A percentile compares a stretch with the other conserved stretches of the same genome.
Evolutionary conservation across 2,888 invertebrate species (phyloP).

Genomic region (Synergus itoensis): DNA sequence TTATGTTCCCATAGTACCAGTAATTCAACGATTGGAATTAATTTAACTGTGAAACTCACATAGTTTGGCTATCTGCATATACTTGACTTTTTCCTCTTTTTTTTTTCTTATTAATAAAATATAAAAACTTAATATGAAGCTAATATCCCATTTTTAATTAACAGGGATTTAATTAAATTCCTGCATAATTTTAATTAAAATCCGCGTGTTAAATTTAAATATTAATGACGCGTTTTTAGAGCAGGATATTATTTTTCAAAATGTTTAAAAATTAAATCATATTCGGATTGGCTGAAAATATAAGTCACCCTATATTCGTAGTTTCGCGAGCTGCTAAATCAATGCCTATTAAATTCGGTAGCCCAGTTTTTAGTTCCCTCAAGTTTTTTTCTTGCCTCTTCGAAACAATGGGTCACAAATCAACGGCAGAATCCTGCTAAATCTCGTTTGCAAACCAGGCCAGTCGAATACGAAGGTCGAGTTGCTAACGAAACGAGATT

Average conservation of each 20-base stretch:
- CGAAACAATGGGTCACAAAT: constrained; percentile 74
- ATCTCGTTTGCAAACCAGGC: constrained; percentile 60
- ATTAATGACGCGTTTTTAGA: background rate
- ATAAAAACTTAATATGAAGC: no score
- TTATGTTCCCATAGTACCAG: background rate
- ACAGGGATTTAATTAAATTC: no score
- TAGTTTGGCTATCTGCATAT: no score
- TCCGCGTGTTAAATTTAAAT: no score
- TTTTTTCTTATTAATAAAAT: no score
- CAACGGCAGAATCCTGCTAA: constrained; percentile 66
- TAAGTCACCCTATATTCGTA: background rate
- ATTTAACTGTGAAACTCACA: no score
- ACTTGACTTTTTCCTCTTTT: no score
- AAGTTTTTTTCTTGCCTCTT: background rate
- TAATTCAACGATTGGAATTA: background rate
- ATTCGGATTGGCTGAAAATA: background rate
- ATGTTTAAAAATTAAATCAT: background rate
- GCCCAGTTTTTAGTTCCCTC: constrained; percentile 66
- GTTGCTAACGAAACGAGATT: constrained; percentile 24
- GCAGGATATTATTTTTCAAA: background rate
- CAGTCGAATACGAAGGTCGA: constrained; percentile 23
- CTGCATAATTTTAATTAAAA: no score
- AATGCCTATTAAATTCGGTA: constrained; percentile 69
- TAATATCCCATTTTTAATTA: no score
- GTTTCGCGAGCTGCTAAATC: constrained; percentile 55